Conservation (phyloP, 2,888 invertebrate species). For the Pyrochroa serraticornis region DNA sequence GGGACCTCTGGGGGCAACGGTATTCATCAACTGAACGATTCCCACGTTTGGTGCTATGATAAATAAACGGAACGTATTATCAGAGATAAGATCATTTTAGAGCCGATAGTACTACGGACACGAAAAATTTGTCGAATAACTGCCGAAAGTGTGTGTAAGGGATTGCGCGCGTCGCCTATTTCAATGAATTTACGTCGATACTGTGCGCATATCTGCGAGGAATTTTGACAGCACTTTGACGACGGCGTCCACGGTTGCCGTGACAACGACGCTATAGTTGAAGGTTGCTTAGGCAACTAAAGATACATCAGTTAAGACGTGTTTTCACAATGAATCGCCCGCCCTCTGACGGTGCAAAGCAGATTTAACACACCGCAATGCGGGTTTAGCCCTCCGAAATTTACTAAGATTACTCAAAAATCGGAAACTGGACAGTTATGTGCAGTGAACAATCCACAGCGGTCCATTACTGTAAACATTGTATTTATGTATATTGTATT, state of each 20-base stretch:
- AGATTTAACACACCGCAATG: too few species aligned
- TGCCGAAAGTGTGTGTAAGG: conserved; percentile 19
- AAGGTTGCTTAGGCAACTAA: conserved; percentile 7
- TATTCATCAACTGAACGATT: background rate
- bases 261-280: conserved; percentile 6
- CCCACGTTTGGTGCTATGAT: conserved; percentile 14
- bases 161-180: conserved; percentile 31
- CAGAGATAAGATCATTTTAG: conserved; percentile 17
- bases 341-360: background rate
- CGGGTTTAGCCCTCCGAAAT: too few species aligned
- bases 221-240: conserved; percentile 12
- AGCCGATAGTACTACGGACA: background rate
- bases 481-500: too few species aligned
- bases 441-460: too few species aligned
- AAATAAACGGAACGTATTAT: conserved; percentile 10
- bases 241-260: background rate
- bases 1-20: background rate
- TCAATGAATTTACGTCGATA: conserved; percentile 27
- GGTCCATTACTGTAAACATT: too few species aligned
- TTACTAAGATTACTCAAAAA: too few species aligned
- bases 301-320: conserved; percentile 4
- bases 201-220: conserved; percentile 16
- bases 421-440: too few species aligned
- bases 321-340: background rate
- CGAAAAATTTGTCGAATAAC: conserved; percentile 11